These are phyloP conservation scores for Gymnocheta viridis DNA, from an alignment of 2,888 invertebrate species.

Conservation along the genomic window DNA sequence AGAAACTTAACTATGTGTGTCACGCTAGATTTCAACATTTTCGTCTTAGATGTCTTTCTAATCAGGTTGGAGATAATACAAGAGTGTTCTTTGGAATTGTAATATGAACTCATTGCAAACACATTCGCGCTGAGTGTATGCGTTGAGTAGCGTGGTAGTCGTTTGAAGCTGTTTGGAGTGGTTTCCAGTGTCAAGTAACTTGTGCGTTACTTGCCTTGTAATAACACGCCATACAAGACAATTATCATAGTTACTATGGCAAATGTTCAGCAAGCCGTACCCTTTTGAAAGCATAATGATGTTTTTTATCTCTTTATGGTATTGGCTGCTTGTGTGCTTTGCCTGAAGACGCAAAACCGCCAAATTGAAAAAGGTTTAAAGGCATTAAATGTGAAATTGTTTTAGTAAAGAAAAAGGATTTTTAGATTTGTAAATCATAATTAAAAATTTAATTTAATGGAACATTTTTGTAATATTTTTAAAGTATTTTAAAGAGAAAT, in stretches of 20 bases:
- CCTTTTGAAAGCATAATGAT: not conserved
- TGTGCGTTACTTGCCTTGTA: not conserved
- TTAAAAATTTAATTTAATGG: not conserved
- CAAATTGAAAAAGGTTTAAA: not conserved
- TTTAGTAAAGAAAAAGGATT: not conserved
- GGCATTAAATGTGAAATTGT: not conserved
- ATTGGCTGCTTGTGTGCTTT: not conserved
- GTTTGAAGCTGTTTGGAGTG: constrained; percentile 22
- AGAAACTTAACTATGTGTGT: too few species aligned
- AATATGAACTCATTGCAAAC: not conserved
- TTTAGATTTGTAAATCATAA: not conserved
- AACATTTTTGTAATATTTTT: not conserved
- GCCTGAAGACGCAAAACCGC: not conserved
- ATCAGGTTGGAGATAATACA: not conserved
- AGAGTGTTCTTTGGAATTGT: not conserved
- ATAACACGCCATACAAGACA: constrained; percentile 1
- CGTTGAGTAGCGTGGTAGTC: not conserved
- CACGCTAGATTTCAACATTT: not conserved
- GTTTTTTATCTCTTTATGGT: not conserved
- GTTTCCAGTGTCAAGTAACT: not conserved
- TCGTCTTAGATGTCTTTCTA: too few species aligned
- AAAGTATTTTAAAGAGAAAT: not conserved
- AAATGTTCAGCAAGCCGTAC: not conserved
- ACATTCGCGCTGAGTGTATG: not conserved
- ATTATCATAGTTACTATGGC: constrained; percentile 12